These are phyloP conservation scores for Sarcophaga subvicina DNA, from an alignment of 2,888 invertebrate genomes.

Conservation along the genomic window DNA sequence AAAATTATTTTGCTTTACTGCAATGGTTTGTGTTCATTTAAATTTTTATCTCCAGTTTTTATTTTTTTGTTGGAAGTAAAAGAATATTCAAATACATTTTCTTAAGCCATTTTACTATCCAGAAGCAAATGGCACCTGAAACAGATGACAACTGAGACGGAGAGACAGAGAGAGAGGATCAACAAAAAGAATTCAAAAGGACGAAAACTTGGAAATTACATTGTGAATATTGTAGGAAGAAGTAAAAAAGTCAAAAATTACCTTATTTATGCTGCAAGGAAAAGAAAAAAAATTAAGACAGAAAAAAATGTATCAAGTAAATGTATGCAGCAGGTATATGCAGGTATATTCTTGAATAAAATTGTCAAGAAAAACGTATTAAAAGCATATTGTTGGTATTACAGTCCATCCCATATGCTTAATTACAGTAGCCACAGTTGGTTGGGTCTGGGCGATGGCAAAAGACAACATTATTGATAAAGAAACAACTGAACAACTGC, in stretches of 20 bases:
- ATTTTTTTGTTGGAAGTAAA: not conserved
- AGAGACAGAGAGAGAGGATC: not conserved
- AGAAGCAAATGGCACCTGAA: not conserved
- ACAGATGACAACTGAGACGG: not conserved
- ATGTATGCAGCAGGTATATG: not conserved
- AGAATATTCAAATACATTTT: not conserved
- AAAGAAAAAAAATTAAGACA: no score
- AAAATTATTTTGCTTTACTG: not conserved
- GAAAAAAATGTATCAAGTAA: not conserved
- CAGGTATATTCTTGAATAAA: not conserved
- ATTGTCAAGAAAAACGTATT: conserved; percentile 34
- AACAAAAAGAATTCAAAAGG: not conserved
- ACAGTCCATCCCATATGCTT: conserved; percentile 1
- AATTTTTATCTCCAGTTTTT: not conserved
- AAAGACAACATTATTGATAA: conserved; percentile 45
- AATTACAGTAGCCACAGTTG: conserved; percentile 36
- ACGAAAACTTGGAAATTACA: conserved; percentile 6
- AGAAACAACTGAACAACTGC: conserved; percentile 5
- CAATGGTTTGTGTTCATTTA: not conserved
- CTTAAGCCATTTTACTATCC: not conserved
- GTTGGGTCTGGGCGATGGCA: not conserved
- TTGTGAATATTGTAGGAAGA: conserved; percentile 20
- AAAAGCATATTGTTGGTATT: not conserved
- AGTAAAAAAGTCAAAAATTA: conserved; percentile 41
- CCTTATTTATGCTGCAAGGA: conserved; percentile 8